These are phyloP conservation scores for Empis livida DNA, from an alignment of 2,888 invertebrate genomes.

Conservation along the genomic window DNA sequence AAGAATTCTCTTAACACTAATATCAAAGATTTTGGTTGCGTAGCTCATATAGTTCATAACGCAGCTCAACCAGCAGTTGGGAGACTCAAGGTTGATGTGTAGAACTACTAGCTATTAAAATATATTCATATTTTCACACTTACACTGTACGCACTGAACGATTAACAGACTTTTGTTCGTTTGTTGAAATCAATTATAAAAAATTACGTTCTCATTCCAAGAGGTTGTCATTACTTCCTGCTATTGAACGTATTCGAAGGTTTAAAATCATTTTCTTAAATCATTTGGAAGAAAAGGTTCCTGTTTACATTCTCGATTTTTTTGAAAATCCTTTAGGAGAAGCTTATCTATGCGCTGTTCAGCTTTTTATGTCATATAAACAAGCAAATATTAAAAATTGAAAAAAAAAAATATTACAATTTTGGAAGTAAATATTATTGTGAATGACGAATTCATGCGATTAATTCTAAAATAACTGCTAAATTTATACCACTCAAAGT, in stretches of 20 bases:
- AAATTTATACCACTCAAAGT: slow-evolving; percentile 4
- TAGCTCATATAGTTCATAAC: slow-evolving; percentile 4
- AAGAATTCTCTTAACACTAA: no score
- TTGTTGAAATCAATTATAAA: slow-evolving; percentile 5
- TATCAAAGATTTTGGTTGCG: no score
- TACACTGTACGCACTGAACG: slow-evolving; percentile 4
- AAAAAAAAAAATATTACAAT: slow-evolving; percentile 3
- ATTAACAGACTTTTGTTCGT: slow-evolving; percentile 3
- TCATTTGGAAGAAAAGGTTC: slow-evolving; percentile 3
- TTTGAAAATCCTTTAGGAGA: slow-evolving; percentile 4
- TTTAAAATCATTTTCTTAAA: slow-evolving; percentile 6
- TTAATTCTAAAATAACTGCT: slow-evolving; percentile 4
- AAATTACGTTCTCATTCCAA: slow-evolving; percentile 4
- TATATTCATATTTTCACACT: slow-evolving; percentile 3
- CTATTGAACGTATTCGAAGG: slow-evolving; percentile 4
- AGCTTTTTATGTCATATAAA: neutral
- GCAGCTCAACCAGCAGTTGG: neutral
- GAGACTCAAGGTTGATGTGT: slow-evolving; percentile 2
- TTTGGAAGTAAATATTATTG: slow-evolving; percentile 3
- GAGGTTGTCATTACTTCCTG: slow-evolving; percentile 4
- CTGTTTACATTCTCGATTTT: slow-evolving; percentile 2
- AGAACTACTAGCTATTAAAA: slow-evolving; percentile 2
- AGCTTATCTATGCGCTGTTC: slow-evolving; percentile 1
- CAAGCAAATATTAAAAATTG: slow-evolving; percentile 3
- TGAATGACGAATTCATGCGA: slow-evolving; percentile 1